Evolutionary conservation across 1,140 invertebrate genomes (phyloP), one percentile per base, ranked within the genome.

Genomic region (Camponotus floridanus): DNA sequence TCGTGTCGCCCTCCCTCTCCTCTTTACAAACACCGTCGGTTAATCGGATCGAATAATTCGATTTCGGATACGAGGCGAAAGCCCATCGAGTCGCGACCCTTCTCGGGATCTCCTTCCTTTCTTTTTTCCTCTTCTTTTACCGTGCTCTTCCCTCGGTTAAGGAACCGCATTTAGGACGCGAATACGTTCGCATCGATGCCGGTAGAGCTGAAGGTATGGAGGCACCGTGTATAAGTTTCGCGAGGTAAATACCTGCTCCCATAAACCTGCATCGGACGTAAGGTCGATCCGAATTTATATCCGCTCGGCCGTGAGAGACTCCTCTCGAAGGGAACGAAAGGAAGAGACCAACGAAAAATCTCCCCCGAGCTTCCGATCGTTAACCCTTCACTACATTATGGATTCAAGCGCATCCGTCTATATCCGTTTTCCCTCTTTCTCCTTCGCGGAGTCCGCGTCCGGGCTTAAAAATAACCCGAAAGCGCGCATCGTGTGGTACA

Each of bases 401-500:
- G 81, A 85, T 78, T 78, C 87, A 73, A 86, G 73, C 70, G 79
- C 78, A 76, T 59, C 64, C 48, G 26, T 71, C 78, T 78, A 78
- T 74, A 55, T 71, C 78, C 84, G 76, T 74, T 76, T 83, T 26
- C 11, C 45, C 26, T 67, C 70, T 85, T 21, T 57, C 70, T 57
- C 48, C 51, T 21, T 62, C 62, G 61, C 61, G 51, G 39, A 85
- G 57, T 21, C 42, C n/a, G n/a, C 15, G 61, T n/a, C n/a, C 55
- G 42, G 42, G 74, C 78, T 85, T 90, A 90, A 90, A 90, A 90
- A 90, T 90, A 90, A 90, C 89, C 81, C 87, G 86, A 80, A 90
- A 87, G 71, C 74, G 86, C 5, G 73, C 64, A 39, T 51, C 85
- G 36, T 62, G 61, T 51, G 78, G 76, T 57, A 79, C 84, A 59